phyloP scores from a whole-genome alignment of 2,113 vertebrate genomes.

The Pygoscelis adeliae region DNA sequence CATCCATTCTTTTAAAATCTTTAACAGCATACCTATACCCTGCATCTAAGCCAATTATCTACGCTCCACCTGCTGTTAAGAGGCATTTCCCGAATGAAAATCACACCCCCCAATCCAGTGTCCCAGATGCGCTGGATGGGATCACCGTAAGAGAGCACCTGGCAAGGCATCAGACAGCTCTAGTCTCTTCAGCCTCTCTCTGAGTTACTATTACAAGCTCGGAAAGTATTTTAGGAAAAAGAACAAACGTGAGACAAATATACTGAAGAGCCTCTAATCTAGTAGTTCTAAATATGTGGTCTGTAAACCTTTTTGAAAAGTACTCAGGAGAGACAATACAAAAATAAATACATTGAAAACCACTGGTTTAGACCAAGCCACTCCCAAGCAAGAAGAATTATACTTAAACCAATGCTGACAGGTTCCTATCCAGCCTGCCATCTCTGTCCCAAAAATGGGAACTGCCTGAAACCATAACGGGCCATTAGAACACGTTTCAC shows the following conservation, averaged over 20 bases:
- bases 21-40: not conserved
- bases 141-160: accelerated
- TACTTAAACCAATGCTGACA: not conserved
- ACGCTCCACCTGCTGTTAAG: not conserved
- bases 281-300: accelerated
- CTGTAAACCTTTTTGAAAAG: not conserved
- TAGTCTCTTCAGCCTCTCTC: not conserved
- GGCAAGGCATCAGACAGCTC: accelerated
- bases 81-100: not conserved
- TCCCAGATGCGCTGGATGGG: not conserved
- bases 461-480: not conserved
- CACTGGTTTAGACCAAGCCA: not conserved
- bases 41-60: not conserved
- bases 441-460: not conserved
- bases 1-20: no score
- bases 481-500: accelerated
- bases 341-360: accelerated
- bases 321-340: not conserved
- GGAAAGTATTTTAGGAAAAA: not conserved
- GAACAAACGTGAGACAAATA: not conserved
- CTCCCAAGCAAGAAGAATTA: not conserved
- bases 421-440: no score
- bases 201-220: not conserved
- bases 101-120: accelerated
- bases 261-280: not conserved